Conservation (phyloP, 2,888 invertebrate species). For the Ephialtes manifestator region DNA sequence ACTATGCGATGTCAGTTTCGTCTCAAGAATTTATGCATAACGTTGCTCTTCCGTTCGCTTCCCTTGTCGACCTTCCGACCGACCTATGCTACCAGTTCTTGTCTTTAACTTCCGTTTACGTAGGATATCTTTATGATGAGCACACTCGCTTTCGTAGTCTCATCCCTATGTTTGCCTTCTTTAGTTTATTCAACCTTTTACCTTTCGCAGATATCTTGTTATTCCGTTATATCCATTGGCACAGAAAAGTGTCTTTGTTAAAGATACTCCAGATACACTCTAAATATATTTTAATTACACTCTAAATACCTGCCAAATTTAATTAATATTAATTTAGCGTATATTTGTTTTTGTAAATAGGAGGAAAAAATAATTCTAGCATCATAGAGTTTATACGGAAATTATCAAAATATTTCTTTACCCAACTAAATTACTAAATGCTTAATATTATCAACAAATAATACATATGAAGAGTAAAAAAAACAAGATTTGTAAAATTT, state of each 20-base stretch:
- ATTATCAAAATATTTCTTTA: too few species aligned
- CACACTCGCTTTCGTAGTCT: neutral
- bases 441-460: too few species aligned
- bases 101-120: constrained; percentile 43
- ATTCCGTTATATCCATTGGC: neutral
- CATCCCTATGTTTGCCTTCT: neutral
- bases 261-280: too few species aligned
- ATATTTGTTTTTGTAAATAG: too few species aligned
- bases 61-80: constrained; percentile 49
- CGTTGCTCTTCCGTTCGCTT: constrained; percentile 30
- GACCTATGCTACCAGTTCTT: constrained; percentile 33
- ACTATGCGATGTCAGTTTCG: constrained; percentile 50
- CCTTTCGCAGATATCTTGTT: constrained; percentile 3
- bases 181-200: neutral
- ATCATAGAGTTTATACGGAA: too few species aligned
- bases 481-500: too few species aligned
- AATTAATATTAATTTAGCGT: too few species aligned
- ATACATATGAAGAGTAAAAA: too few species aligned
- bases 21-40: constrained; percentile 66
- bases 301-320: too few species aligned
- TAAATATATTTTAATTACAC: too few species aligned
- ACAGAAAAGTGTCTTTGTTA: too few species aligned
- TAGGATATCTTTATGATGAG: constrained; percentile 1
- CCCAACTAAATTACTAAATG: too few species aligned
- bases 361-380: neutral